Conservation (phyloP, 1,140 invertebrate species). For the Drosophila funebris region DNA sequence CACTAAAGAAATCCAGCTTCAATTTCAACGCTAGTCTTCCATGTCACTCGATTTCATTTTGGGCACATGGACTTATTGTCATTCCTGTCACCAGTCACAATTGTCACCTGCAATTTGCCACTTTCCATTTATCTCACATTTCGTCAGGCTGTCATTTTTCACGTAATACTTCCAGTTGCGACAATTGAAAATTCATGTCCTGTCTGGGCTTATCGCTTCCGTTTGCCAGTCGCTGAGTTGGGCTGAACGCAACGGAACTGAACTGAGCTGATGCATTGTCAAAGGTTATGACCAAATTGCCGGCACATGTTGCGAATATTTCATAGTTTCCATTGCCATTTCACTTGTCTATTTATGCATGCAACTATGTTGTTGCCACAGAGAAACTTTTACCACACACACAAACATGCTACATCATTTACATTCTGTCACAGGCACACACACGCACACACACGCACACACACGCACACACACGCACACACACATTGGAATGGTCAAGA, state of each 20-base stretch:
- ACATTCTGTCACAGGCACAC: conserved; percentile 31
- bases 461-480: conserved; percentile 1
- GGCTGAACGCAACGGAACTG: too few species aligned
- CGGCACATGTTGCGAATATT: conserved; percentile 64
- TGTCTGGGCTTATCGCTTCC: conserved; percentile 39
- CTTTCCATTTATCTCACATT: conserved; percentile 7
- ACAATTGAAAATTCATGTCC: conserved; percentile 52
- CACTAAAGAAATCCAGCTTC: background rate
- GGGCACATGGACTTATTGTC: background rate
- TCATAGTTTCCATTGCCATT: conserved; percentile 35
- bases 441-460: background rate
- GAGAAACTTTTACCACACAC: conserved; percentile 39
- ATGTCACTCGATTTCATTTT: background rate
- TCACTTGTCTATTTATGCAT: conserved; percentile 41
- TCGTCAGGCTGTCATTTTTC: conserved; percentile 9
- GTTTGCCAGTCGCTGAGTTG: background rate
- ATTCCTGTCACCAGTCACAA: conserved; percentile 1
- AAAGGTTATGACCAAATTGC: conserved; percentile 70
- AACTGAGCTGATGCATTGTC: conserved; percentile 41
- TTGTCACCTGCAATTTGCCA: conserved; percentile 19
- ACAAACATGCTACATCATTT: conserved; percentile 48
- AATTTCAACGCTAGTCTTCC: conserved; percentile 5
- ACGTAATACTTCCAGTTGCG: background rate
- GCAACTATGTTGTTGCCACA: conserved; percentile 36
- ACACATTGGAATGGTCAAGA: conserved; percentile 8